phyloP scores from a whole-genome alignment of 1,140 invertebrate genomes.

The Cardiocondyla obscurior region DNA sequence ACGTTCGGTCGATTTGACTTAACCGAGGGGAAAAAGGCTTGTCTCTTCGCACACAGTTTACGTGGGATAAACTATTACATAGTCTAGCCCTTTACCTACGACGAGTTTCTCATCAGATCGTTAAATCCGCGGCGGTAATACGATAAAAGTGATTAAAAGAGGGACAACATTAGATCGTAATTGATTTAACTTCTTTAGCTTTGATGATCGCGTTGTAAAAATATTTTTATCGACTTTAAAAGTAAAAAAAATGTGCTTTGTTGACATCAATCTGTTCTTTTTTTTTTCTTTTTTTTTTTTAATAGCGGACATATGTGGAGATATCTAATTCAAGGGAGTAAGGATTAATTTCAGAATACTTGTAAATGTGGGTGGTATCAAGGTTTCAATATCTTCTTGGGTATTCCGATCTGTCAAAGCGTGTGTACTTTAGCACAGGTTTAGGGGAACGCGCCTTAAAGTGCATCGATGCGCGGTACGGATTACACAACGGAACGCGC shows the following conservation, averaged over 20 bases:
- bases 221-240: not conserved
- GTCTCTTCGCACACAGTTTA: constrained; percentile 58
- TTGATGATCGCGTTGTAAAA: not conserved
- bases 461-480: constrained; percentile 28
- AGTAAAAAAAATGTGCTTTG: not conserved
- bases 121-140: constrained; percentile 58
- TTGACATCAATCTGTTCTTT: not conserved
- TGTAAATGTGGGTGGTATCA: not conserved
- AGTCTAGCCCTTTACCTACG: constrained; percentile 45
- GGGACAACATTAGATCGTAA: constrained; percentile 50
- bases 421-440: not conserved
- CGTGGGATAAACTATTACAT: constrained; percentile 2
- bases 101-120: constrained; percentile 15
- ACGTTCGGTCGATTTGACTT: constrained; percentile 70
- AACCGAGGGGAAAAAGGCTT: constrained; percentile 65
- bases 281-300: no score
- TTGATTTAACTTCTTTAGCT: constrained; percentile 37
- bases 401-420: not conserved
- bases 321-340: not conserved
- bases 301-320: no score
- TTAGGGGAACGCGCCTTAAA: constrained; percentile 14
- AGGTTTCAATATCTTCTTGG: not conserved
- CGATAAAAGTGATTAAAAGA: constrained; percentile 13
- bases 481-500: constrained; percentile 65
- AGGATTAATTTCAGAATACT: not conserved